These are phyloP conservation scores for Pterocles burchelli DNA, from an alignment of 2,113 vertebrate species.

Conservation along the genomic window DNA sequence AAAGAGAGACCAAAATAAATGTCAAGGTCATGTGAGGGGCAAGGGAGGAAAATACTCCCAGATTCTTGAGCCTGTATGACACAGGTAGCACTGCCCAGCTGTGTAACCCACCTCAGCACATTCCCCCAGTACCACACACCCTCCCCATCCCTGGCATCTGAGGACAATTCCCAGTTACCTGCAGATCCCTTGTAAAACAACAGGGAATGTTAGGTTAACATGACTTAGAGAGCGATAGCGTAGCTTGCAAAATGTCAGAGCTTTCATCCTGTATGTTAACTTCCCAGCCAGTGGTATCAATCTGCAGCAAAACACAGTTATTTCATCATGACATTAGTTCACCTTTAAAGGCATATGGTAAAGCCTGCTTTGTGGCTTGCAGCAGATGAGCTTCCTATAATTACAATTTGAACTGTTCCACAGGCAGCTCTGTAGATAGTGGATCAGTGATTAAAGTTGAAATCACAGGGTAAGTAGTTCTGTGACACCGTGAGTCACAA, in stretches of 20 bases:
- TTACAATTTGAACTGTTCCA: conserved; percentile 75
- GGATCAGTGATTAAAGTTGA: conserved; percentile 78
- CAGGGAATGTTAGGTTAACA: conserved; percentile 31
- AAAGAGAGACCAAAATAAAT: neutral
- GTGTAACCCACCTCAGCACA: neutral
- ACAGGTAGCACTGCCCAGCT: neutral
- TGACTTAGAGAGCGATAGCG: neutral
- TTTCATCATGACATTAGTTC: conserved; percentile 71
- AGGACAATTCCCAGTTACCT: neutral
- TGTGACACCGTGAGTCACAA: conserved; percentile 73
- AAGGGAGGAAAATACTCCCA: neutral
- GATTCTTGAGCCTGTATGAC: accelerated
- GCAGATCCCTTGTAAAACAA: conserved; percentile 60
- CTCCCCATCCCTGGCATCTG: neutral
- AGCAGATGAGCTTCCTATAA: conserved; percentile 75
- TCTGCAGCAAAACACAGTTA: conserved; percentile 67
- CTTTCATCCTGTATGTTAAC: conserved; percentile 66
- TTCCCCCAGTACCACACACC: neutral
- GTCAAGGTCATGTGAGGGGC: neutral
- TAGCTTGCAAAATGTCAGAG: conserved; percentile 45
- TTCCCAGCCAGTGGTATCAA: conserved; percentile 59
- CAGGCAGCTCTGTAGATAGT: conserved; percentile 63
- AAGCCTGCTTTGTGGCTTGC: conserved; percentile 71
- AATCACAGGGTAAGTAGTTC: conserved; percentile 78
- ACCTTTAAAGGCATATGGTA: conserved; percentile 77